phyloP scores from a whole-genome alignment of 2,888 invertebrate genomes.

The Eumerus sabulonum region DNA sequence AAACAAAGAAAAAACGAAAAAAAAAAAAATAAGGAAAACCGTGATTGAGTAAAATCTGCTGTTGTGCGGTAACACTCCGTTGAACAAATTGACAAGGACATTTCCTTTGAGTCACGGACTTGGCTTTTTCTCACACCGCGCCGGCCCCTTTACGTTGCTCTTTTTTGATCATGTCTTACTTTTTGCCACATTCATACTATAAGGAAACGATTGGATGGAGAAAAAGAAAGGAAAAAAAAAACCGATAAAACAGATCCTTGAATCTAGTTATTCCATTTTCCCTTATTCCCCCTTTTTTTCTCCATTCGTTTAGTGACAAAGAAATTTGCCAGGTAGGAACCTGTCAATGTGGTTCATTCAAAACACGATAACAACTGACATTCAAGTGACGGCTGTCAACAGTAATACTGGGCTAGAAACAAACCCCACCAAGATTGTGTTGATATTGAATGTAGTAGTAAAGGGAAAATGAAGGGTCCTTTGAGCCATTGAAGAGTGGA shows the following conservation, averaged over 20 bases:
- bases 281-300: not conserved
- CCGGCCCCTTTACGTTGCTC: too few species aligned
- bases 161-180: not conserved
- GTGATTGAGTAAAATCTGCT: too few species aligned
- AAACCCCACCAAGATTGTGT: too few species aligned
- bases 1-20: too few species aligned
- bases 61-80: not conserved
- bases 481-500: too few species aligned
- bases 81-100: constrained; percentile 27
- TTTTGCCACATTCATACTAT: not conserved
- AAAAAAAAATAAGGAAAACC: too few species aligned
- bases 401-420: not conserved
- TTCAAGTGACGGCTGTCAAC: constrained; percentile 20
- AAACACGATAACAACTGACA: constrained; percentile 8
- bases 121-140: not conserved
- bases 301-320: too few species aligned
- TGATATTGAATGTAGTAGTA: too few species aligned
- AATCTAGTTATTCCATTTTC: constrained; percentile 13
- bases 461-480: too few species aligned
- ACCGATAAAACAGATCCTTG: not conserved
- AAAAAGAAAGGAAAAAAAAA: too few species aligned
- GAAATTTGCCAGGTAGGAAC: too few species aligned
- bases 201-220: not conserved
- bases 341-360: constrained; percentile 30
- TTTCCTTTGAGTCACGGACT: constrained; percentile 1